These are phyloP conservation scores for Epinotia nisella DNA, from an alignment of 2,888 invertebrate species.

Conservation along the genomic window DNA sequence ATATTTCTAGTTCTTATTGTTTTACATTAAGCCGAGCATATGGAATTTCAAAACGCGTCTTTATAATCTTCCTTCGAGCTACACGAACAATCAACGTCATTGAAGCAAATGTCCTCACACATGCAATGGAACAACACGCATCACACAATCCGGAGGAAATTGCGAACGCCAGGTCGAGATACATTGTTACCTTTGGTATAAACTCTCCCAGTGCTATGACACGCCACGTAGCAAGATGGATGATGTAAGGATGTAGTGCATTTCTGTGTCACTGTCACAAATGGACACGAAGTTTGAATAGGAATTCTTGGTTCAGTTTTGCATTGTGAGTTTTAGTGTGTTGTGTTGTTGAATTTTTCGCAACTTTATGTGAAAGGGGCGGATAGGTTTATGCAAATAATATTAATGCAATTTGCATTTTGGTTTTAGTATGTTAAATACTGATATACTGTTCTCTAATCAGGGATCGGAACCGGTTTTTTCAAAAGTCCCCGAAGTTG, in stretches of 20 bases:
- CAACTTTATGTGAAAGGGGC: background rate
- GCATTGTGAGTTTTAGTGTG: conserved; percentile 33
- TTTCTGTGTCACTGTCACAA: conserved; percentile 41
- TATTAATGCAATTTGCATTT: too few relatives aligned
- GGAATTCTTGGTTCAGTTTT: conserved; percentile 44
- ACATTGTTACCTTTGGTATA: conserved; percentile 35
- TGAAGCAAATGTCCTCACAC: background rate
- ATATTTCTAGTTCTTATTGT: too few relatives aligned
- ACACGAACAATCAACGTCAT: background rate
- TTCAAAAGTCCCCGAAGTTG: too few relatives aligned
- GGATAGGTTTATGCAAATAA: background rate
- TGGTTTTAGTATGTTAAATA: background rate
- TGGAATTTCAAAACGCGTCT: background rate
- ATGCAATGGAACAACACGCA: background rate
- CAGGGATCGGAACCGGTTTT: too few relatives aligned
- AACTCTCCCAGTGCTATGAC: conserved; percentile 30
- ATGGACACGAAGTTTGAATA: conserved; percentile 41
- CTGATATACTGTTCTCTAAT: too few relatives aligned
- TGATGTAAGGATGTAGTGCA: conserved; percentile 42
- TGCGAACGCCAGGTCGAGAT: conserved; percentile 13
- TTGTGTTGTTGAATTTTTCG: background rate
- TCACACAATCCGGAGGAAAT: conserved; percentile 23
- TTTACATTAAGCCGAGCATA: too few relatives aligned
- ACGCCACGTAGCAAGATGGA: conserved; percentile 39
- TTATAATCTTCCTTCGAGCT: background rate